These are phyloP conservation scores for Contarinia nasturtii DNA, from an alignment of 1,140 invertebrate species.

Conservation along the genomic window DNA sequence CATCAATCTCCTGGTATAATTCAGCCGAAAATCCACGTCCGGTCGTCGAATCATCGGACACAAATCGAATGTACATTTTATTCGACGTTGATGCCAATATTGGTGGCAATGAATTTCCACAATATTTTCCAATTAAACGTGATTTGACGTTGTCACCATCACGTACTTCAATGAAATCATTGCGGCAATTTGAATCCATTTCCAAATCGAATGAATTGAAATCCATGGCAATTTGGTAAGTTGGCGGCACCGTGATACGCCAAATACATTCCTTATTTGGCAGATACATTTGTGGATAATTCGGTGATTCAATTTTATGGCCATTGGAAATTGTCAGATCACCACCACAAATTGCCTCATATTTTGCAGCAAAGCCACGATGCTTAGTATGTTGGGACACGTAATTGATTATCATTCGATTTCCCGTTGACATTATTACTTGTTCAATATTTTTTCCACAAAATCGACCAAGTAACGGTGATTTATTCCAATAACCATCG, in stretches of 20 bases:
- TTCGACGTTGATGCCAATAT: constrained; percentile 60
- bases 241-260: constrained; percentile 17
- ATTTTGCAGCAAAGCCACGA: constrained; percentile 61
- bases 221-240: constrained; percentile 59
- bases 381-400: constrained; percentile 37
- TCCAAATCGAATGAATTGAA: constrained; percentile 81
- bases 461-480: constrained; percentile 58
- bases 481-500: constrained; percentile 86
- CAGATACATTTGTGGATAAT: constrained; percentile 18
- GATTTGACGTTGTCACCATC: constrained; percentile 60
- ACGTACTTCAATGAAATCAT: constrained; percentile 83
- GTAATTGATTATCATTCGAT: constrained; percentile 66
- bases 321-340: constrained; percentile 73
- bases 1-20: constrained; percentile 91
- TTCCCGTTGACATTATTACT: constrained; percentile 56
- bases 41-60: constrained; percentile 92
- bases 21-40: constrained; percentile 68
- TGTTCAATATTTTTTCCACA: constrained; percentile 64
- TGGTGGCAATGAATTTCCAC: constrained; percentile 83
- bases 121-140: constrained; percentile 76
- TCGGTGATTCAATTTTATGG: constrained; percentile 92
- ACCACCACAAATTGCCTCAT: constrained; percentile 63
- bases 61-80: constrained; percentile 83
- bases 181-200: constrained; percentile 93
- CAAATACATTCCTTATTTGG: no score